Evolutionary conservation across 2,113 vertebrate species (phyloP).

Genomic region (Tetrao urogallus): DNA sequence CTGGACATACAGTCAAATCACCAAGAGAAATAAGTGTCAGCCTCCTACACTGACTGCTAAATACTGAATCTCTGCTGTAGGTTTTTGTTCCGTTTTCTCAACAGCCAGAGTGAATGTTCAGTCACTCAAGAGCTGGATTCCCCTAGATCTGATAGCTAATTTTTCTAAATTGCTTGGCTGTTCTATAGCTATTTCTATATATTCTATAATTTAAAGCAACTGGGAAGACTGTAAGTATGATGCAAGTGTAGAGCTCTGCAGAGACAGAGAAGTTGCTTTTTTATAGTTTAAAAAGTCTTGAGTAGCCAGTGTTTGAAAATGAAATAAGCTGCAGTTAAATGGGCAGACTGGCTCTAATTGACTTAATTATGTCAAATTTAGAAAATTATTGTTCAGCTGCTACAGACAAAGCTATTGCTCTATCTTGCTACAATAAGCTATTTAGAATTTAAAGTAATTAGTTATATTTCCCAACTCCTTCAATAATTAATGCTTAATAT

Average conservation of each 20-base stretch:
- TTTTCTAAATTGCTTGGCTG: not conserved
- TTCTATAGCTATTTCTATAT: not conserved
- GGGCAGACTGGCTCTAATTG: constrained; percentile 2
- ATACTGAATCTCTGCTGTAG: not conserved
- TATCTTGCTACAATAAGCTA: not conserved
- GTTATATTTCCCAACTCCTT: not conserved
- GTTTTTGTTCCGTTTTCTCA: not conserved
- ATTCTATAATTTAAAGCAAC: not conserved
- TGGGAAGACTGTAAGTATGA: not conserved
- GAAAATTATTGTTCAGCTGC: constrained; percentile 28
- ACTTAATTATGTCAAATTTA: not conserved
- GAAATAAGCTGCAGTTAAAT: not conserved
- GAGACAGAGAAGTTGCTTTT: not conserved
- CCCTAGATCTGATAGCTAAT: not conserved
- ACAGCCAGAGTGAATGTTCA: not conserved
- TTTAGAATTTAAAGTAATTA: not conserved
- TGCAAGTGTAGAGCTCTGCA: not conserved
- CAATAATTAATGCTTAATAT: not conserved
- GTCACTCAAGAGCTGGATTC: not conserved
- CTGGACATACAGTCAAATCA: not conserved
- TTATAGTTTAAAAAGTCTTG: not conserved
- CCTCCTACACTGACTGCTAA: not conserved
- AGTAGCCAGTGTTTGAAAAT: not conserved
- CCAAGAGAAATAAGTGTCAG: not conserved
- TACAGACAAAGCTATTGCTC: not conserved